Conservation (phyloP, 2,113 vertebrate species). For the Hoplias malabaricus region DNA sequence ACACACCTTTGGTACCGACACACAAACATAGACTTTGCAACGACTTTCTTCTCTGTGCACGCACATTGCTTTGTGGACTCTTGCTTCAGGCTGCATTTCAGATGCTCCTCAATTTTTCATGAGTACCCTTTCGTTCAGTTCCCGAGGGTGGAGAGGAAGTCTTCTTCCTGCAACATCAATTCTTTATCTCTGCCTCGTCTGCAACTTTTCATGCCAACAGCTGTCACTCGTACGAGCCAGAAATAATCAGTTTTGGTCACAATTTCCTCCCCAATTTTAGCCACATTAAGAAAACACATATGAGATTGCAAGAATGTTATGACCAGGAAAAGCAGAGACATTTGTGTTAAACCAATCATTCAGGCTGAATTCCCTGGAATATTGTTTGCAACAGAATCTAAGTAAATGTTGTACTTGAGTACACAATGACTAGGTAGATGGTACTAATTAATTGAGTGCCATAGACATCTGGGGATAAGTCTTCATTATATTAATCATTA, state of each 20-base stretch:
- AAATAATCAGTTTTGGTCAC: conserved; percentile 49
- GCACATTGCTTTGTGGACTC: conserved; percentile 52
- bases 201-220: conserved; percentile 47
- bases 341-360: background rate
- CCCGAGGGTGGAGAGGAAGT: conserved; percentile 54
- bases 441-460: too few species aligned
- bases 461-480: too few species aligned
- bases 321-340: background rate
- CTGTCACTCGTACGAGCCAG: conserved; percentile 57
- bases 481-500: too few species aligned
- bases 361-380: background rate
- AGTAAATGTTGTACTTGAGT: background rate
- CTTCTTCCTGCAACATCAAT: conserved; percentile 61
- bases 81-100: conserved; percentile 57
- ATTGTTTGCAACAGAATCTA: too few species aligned
- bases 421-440: too few species aligned
- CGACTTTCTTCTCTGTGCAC: conserved; percentile 48
- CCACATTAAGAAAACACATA: background rate
- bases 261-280: background rate
- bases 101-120: conserved; percentile 70
- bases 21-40: conserved; percentile 52
- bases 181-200: conserved; percentile 63
- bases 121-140: conserved; percentile 63
- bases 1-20: conserved; percentile 25
- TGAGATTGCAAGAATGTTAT: background rate